Percentiles rank a stretch among this genome's conserved stretches.
phyloP scores from a whole-genome alignment of 1,140 invertebrate genomes.

The Drosophila santomea region DNA sequence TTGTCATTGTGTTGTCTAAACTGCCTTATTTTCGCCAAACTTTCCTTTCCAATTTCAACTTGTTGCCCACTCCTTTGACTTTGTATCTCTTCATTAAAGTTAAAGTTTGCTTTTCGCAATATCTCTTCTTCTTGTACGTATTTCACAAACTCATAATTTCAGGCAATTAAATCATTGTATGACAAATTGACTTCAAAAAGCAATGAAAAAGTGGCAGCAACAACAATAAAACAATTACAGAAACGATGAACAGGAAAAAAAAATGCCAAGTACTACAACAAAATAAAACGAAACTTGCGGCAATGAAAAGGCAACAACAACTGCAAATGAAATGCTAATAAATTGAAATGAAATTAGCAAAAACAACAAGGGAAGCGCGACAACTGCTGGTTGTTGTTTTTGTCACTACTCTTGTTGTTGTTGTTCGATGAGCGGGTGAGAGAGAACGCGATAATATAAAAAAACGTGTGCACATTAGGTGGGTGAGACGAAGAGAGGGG shows the following conservation, averaged over 20 bases:
- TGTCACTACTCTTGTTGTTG: constrained; percentile 28
- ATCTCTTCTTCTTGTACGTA: constrained; percentile 24
- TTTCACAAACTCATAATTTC: constrained; percentile 67
- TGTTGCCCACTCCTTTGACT: not conserved
- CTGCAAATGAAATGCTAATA: constrained; percentile 62
- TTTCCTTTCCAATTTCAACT: constrained; percentile 5
- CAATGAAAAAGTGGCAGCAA: constrained; percentile 38
- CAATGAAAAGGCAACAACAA: constrained; percentile 56
- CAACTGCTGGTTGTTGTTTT: constrained; percentile 44
- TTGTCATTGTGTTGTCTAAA: not conserved
- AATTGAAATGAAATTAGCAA: constrained; percentile 67
- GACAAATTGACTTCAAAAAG: constrained; percentile 62
- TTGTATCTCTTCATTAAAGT: constrained; percentile 9
- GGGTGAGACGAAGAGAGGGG: not conserved
- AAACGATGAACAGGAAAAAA: constrained; percentile 5
- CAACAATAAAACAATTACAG: constrained; percentile 25
- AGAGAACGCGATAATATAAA: constrained; percentile 11
- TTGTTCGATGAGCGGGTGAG: constrained; percentile 23
- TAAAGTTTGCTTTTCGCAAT: constrained; percentile 10
- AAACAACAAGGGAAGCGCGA: constrained; percentile 58
- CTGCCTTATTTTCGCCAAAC: not conserved
- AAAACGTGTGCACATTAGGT: constrained; percentile 59
- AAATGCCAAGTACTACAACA: constrained; percentile 16
- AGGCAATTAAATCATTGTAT: constrained; percentile 70
- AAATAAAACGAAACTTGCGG: constrained; percentile 57